Base-by-base conservation (phyloP, 2,888 invertebrate species). In the Cryptocephalus moraei region DNA sequence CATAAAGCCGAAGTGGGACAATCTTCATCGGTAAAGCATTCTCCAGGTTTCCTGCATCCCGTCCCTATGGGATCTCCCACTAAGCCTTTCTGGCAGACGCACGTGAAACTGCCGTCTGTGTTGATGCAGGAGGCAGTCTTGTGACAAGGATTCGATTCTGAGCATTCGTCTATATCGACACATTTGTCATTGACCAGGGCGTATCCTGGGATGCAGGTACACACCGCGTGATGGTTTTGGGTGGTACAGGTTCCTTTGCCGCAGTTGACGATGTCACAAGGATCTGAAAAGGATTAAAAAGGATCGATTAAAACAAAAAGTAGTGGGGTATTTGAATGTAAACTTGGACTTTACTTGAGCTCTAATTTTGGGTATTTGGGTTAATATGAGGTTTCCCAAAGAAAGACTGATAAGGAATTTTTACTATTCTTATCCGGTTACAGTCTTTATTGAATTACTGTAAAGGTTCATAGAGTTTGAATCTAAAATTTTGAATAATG, bases 31-130 rank as follows among this genome's bases (percentile, higher is more conserved):
- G 82, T 77, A 53, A 81, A 78, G 60, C 91, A 92, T 64, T 89
- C 88, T 42, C 88, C 91, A 1, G 91, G 88, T 65, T 81, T 79
- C 54, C 84, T 80, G 62, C 92, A 92, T 33, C 86, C 90, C 0
- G 77, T 76, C 47, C 77, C 75, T 32, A 77, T 72, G 8, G 84
- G 80, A 73, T 91, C 91, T 31, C 90, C 86, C 44, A 92, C 79
- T 14, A 89, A 75, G 46, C 88, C 88, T 60, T 84, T 82, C 0
- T 81, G 78, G 61, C 92, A 93, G 38, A 75, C 72, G 58, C 93
- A 93, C 11, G 74, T 73, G 65, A 79, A 91, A 12, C 85, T 83
- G 22, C 93, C 92, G 22, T 81, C 81, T 33, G 75, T 78, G 62
- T 92, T 92, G 56, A 82, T 75, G 61, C 92, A 91, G 40, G 53